Evolutionary conservation across 2,113 vertebrate genomes (phyloP).

Genomic region (Saccopteryx leptura): DNA sequence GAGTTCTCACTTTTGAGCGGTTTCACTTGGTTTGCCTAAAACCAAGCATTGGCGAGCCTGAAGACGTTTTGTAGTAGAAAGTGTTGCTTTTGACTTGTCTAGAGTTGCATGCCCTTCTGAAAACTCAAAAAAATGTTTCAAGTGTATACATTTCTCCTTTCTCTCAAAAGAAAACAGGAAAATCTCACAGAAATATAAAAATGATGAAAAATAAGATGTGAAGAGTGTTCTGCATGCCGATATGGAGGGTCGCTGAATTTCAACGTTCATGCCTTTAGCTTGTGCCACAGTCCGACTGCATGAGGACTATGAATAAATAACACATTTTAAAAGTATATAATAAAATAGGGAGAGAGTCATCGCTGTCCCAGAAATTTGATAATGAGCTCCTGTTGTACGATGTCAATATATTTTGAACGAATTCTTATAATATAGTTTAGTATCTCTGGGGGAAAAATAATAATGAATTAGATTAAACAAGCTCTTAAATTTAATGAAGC

Average conservation of each 20-base stretch:
- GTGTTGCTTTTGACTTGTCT: neutral
- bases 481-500: neutral
- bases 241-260: neutral
- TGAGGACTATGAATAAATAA: neutral
- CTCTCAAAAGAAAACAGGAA: neutral
- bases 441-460: neutral
- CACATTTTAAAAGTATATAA: too few relatives aligned
- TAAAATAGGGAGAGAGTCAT: neutral
- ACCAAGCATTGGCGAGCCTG: neutral
- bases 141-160: neutral
- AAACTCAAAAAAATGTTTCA: neutral
- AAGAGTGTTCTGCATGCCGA: neutral
- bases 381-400: neutral
- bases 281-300: neutral
- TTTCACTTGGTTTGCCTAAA: neutral
- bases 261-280: neutral
- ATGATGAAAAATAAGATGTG: neutral
- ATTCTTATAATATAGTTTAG: neutral
- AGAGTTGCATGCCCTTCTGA: neutral
- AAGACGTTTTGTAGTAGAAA: neutral
- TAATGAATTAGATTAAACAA: neutral
- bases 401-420: neutral
- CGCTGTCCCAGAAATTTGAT: neutral
- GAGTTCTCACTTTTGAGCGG: neutral
- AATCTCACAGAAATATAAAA: slow-evolving; percentile 19